Evolutionary conservation across 37 sponge, comb jelly and placozoan species (phyloP).

Genomic region (Crambe crambe): DNA sequence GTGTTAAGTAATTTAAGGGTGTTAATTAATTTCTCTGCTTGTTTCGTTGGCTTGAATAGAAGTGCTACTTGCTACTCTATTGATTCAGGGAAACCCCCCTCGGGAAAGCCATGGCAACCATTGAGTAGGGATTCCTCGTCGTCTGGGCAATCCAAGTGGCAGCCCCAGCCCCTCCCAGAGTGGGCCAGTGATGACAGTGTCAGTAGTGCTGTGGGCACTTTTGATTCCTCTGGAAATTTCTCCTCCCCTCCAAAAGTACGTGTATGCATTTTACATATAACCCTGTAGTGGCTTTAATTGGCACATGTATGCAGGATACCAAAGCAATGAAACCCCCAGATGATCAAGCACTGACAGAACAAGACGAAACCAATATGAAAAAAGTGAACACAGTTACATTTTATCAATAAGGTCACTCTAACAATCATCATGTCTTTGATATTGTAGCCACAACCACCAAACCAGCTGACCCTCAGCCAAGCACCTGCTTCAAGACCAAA

Average conservation of each 20-base stretch:
- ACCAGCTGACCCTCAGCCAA: background rate
- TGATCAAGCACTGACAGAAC: too few species aligned
- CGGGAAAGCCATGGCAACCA: background rate
- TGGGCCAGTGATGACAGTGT: conserved; percentile 55
- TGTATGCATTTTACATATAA: background rate
- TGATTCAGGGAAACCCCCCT: background rate
- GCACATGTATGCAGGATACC: background rate
- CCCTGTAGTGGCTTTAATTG: background rate
- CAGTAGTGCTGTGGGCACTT: conserved; percentile 33
- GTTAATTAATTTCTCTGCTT: too few species aligned
- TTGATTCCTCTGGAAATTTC: conserved; percentile 48
- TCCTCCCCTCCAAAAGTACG: conserved; percentile 19
- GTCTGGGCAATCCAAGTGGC: conserved; percentile 17
- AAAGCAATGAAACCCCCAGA: background rate
- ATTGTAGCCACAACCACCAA: background rate
- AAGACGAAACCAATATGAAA: too few species aligned
- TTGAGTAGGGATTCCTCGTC: background rate
- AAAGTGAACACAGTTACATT: too few species aligned
- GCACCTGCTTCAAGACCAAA: background rate
- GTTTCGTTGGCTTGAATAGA: too few species aligned
- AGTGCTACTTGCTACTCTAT: too few species aligned
- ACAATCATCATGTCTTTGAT: background rate
- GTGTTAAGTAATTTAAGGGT: too few species aligned
- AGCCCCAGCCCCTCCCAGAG: conserved; percentile 49
- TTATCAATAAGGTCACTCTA: too few species aligned